phyloP scores from a whole-genome alignment of 1,140 invertebrate species.

The Ridgeia piscesae region DNA sequence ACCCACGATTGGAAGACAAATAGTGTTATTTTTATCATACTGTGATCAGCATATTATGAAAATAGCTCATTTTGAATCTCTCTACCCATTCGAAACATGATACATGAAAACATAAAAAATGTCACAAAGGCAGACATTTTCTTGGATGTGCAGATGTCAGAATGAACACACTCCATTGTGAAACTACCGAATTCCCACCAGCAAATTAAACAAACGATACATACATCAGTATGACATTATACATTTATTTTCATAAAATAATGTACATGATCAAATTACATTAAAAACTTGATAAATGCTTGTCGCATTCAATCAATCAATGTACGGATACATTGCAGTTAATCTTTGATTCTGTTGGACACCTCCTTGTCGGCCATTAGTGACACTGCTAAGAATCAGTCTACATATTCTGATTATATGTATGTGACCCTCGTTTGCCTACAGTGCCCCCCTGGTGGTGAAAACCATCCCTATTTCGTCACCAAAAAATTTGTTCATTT shows the following conservation, averaged over 20 bases:
- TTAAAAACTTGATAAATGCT: constrained; percentile 1
- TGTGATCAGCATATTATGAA: too few species aligned
- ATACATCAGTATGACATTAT: not conserved
- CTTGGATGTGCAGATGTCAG: too few species aligned
- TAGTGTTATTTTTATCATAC: too few species aligned
- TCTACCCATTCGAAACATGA: too few species aligned
- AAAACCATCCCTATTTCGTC: too few species aligned
- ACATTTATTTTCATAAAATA: constrained; percentile 7
- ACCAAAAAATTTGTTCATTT: too few species aligned
- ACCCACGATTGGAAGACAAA: too few species aligned
- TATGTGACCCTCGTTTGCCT: not conserved
- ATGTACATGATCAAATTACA: constrained; percentile 1
- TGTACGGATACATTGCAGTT: not conserved
- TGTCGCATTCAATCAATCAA: not conserved
- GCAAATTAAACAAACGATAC: not conserved
- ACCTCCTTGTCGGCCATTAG: not conserved
- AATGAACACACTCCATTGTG: too few species aligned
- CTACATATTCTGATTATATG: not conserved
- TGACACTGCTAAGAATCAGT: not conserved
- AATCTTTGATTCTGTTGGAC: not conserved
- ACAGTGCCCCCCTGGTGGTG: not conserved
- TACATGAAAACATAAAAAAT: too few species aligned
- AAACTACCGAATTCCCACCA: not conserved
- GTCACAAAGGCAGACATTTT: too few species aligned
- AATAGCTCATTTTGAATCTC: too few species aligned